Conservation (phyloP, 2,113 vertebrate genomes). For the Pantherophis guttatus region DNA sequence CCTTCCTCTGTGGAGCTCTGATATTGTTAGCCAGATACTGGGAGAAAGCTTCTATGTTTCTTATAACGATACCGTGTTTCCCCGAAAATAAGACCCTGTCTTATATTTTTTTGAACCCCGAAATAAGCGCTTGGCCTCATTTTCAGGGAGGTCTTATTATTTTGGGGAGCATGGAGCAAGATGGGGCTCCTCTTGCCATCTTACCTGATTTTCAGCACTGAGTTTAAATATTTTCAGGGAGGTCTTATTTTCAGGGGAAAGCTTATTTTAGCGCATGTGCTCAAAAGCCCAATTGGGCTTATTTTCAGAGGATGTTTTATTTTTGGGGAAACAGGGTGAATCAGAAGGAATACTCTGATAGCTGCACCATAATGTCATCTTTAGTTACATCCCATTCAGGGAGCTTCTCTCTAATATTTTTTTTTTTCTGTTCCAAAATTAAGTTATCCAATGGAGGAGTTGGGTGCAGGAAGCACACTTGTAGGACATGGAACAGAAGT, state of each 20-base stretch:
- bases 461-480: not conserved
- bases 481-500: not conserved
- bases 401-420: not conserved
- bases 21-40: not conserved
- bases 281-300: too few relatives aligned
- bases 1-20: not conserved
- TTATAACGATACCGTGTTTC: not conserved
- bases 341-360: not conserved
- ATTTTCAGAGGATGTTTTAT: too few relatives aligned
- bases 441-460: not conserved
- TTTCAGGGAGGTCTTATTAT: too few relatives aligned
- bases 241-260: too few relatives aligned
- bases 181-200: too few relatives aligned
- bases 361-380: not conserved
- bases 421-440: not conserved
- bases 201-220: too few relatives aligned
- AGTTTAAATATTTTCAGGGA: too few relatives aligned
- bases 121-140: too few relatives aligned
- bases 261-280: too few relatives aligned
- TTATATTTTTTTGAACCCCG: too few relatives aligned
- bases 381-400: not conserved
- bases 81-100: too few relatives aligned
- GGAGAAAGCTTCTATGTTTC: not conserved
- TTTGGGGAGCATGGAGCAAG: too few relatives aligned
- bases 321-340: not conserved